Base-by-base conservation (phyloP, 2,888 invertebrate species). In the Synanthedon vespiformis region DNA sequence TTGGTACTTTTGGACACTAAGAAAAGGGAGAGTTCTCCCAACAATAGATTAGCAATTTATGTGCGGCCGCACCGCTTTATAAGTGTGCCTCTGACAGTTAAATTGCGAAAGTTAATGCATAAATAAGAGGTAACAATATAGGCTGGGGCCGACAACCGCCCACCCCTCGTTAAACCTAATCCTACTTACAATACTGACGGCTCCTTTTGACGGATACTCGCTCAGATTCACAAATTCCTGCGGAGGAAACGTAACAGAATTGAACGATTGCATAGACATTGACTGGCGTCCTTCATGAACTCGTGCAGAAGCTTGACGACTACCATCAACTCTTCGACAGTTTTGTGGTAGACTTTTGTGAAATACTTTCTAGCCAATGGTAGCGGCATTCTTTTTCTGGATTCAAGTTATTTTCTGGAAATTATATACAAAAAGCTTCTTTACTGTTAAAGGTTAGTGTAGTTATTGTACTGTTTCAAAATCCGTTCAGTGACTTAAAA, bases 101-200 rank as follows among this genome's bases (percentile, higher is more conserved):
- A 80, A 85, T 83, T 79, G 82, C 70, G 63, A 75, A 85, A 85
- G 76, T 84, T 82, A 80, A 81, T 79, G 76, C 82, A 84, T 84
- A 84, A 83, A 84, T 85, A 84, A 77, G 77, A 74, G 76, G 78
- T 72, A 76, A 81, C 81, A 80, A 80, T 79, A 71, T 77, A 77
- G 66, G 68, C 61, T 55, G 67, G 58, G 50, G 52, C 52, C 52
- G 34, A 10, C 18, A 47, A 14, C 27, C 34, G n/a, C 50, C 50
- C 34, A 27, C 27, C 50, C 34, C 50, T 40, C 27, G 40, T 18
- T 50, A 13, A 40, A n/a, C 52, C 49, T 55, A 55, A 56, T 55
- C 56, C 51, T 56, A 2, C 55, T 55, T 54, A 56, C 55, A 56
- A 57, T 50, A 41, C 50, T 41, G 18, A 34, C 49, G 51, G 41